Base-by-base conservation (phyloP, 2,888 invertebrate species). In the Sinopyrophorus schimmeli region DNA sequence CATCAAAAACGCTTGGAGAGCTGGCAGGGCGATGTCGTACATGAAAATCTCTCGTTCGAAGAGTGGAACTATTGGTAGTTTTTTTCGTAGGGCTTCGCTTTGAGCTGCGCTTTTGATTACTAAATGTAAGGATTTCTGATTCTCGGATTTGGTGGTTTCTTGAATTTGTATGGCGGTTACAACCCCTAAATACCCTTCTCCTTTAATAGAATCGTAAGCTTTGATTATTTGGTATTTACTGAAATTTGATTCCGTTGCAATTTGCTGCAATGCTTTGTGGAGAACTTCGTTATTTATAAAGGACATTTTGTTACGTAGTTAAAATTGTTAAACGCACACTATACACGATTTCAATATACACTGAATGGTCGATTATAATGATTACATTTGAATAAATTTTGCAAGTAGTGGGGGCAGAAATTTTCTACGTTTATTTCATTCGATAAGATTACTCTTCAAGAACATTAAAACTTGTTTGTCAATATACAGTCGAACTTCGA, bases 161-260 rank as follows among this genome's bases (percentile, higher is more conserved):
- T 35, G 43, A 6, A 61, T 55, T 14, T 54, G 47, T 1, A 56
- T 54, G 34, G 59, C 60, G 12, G 55, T 46, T 12, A 64, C 54
- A 12, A 56, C 53, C 7, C 62, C 60, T 3, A 63, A 11, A 39
- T 60, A 65, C 10, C 64, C 64, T 37, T 64, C 61, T 6, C 61
- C 57, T 32, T 58, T 62, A 39, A 47, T 55, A 1, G 56, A 39
- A 21, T 43, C 47, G 7, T 53, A 56, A 5, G 46, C 30, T 35
- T 39, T 43, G 3, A 47, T 18, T 18, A 58, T 40, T 16, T 39
- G 20, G 20, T 47, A 55, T 32, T 54, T 31, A 7, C 1, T 1
- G 14, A 47, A 28, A 21, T 30, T 28, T 28, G 37, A 31, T 23
- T 39, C 31, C 14, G 3, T 27, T 9, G 37, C 47, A 6, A 48